phyloP scores from a whole-genome alignment of 1,140 invertebrate species.

The Temnothorax longispinosus region DNA sequence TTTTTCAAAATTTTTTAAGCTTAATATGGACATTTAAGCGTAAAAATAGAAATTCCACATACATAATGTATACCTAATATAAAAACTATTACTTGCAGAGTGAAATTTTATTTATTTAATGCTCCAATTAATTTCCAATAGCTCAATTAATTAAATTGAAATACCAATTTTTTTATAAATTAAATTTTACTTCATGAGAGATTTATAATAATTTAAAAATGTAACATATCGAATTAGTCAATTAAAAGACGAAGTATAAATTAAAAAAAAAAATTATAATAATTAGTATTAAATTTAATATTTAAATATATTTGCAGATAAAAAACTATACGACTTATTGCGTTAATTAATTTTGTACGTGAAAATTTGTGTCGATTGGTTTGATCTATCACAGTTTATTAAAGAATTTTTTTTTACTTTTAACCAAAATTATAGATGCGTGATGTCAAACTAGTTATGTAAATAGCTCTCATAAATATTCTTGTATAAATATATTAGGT shows the following conservation, averaged over 20 bases:
- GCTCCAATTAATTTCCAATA: not conserved
- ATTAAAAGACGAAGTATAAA: not conserved
- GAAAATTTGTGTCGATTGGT: not conserved
- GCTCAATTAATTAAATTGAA: not conserved
- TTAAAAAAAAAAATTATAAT: not conserved
- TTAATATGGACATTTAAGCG: not conserved
- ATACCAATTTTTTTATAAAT: not conserved
- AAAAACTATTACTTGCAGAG: not conserved
- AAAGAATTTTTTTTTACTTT: not conserved
- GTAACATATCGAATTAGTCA: not conserved
- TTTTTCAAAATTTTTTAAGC: not conserved
- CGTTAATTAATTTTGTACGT: not conserved
- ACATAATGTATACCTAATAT: not conserved
- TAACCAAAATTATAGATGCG: not conserved
- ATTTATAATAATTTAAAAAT: not conserved
- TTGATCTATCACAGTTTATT: not conserved
- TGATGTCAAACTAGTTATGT: slow-evolving; percentile 3
- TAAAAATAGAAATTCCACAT: not conserved
- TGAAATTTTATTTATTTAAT: not conserved
- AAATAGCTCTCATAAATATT: not conserved
- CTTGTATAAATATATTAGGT: not conserved
- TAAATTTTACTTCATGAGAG: not conserved
- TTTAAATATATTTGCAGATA: not conserved
- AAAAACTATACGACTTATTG: not conserved
- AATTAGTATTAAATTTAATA: not conserved